Evolutionary conservation across 2,888 invertebrate species (phyloP), one percentile per base, ranked within the genome.

Genomic region (Caenorhabditis panamensis): DNA sequence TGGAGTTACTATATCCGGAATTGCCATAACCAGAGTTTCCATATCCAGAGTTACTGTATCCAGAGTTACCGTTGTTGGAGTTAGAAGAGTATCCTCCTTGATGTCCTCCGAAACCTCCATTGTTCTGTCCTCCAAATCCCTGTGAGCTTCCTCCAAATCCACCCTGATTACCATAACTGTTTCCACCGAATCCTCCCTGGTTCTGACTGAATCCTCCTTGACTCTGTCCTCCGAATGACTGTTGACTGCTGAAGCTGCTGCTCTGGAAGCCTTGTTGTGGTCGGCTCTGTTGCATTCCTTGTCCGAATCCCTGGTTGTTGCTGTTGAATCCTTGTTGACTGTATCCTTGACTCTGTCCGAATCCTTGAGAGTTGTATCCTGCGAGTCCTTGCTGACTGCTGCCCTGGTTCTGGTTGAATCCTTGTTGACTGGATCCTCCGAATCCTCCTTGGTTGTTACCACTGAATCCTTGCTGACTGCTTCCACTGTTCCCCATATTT

Each of bases 71-170:
- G n/a, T n/a, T n/a, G 20, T 51, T 51, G 1, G 31, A 36, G 22
- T 37, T 24, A 1, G 20, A 31, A 22, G n/a, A 24, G 13, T 9
- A 24, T 18, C 64, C 49, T 64, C 61, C 61, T 24, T 62, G 53
- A 18, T 41, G 47, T 37, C 64, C 72, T 6, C 63, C 58, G 51
- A 44, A 66, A 28, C 59, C 61, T 61, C 75, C 66, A 13, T 58
- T 31, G 28, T 24, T 28, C 18, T 31, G 44, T 22, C 47, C 44
- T 20, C 67, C 56, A 18, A 58, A 66, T 5, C 53, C 47, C 13
- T 53, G 37, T 16, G 22, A 67, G 8, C 49, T 28, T 58, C 62
- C 62, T 20, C 63, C 56, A 16, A 58, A 63, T 18, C 58, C 58
- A 11, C 53, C 26, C n/a, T 75, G 66, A 0, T 44, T 53, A 24